Evolutionary conservation across 2,888 invertebrate species (phyloP).

Genomic region (Meiosimyza platycephala): DNA sequence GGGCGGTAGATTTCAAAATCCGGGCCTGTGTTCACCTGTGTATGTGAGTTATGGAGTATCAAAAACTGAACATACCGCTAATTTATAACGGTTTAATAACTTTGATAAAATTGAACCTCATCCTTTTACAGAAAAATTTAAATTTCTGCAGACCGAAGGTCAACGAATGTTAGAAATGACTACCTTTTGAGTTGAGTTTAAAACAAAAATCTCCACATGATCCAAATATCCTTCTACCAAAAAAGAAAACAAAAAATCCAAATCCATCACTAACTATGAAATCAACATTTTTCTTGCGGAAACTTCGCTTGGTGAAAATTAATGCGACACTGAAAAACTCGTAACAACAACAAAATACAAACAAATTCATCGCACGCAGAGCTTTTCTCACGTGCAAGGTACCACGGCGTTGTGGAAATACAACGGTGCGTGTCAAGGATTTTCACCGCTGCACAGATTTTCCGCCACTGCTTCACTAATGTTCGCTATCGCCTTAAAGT

Average conservation of each 20-base stretch:
- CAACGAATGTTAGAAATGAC: no score
- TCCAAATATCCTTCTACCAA: not conserved
- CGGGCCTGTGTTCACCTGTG: no score
- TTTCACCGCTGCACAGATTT: constrained; percentile 53
- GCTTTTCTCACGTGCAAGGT: constrained; percentile 22
- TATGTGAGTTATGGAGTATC: no score
- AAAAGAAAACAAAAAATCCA: not conserved
- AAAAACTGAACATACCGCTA: no score
- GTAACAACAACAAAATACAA: not conserved
- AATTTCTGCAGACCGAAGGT: no score
- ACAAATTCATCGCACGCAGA: not conserved
- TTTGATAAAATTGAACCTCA: no score
- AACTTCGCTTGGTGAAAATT: not conserved
- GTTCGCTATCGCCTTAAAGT: not conserved
- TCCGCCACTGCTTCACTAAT: constrained; percentile 49
- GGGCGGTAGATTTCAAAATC: no score
- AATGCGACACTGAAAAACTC: not conserved
- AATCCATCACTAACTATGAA: not conserved
- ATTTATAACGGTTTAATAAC: no score
- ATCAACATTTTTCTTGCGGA: not conserved
- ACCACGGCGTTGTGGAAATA: not conserved
- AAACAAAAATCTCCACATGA: no score
- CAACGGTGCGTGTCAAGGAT: constrained; percentile 49
- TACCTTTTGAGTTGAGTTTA: no score
- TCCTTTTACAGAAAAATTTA: no score